phyloP scores from a whole-genome alignment of 1,140 invertebrate genomes.

The Sitobion miscanthi region DNA sequence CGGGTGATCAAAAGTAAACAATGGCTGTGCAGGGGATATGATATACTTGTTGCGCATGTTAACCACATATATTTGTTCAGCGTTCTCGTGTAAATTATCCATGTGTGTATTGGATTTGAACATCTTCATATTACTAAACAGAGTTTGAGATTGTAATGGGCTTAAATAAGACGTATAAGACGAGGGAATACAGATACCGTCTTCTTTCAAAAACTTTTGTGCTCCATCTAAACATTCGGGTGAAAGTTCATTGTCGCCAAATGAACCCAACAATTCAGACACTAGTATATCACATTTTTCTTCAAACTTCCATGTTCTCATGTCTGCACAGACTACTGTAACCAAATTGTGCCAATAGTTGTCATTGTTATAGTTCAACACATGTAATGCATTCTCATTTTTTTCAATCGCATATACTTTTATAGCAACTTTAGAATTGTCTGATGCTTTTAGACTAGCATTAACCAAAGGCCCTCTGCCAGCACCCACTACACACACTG shows the following conservation, averaged over 20 bases:
- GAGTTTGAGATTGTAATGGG: constrained; percentile 81
- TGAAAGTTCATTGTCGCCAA: constrained; percentile 98
- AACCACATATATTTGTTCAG: constrained; percentile 91
- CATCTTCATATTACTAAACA: constrained; percentile 74
- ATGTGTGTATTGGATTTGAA: not conserved
- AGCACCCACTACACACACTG: constrained; percentile 80
- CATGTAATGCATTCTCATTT: constrained; percentile 84
- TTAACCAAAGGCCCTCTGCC: constrained; percentile 93
- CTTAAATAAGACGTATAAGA: constrained; percentile 91
- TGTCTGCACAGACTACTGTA: constrained; percentile 84
- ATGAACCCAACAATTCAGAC: constrained; percentile 96
- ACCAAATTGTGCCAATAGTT: constrained; percentile 75
- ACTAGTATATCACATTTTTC: constrained; percentile 94
- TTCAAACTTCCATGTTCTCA: constrained; percentile 82
- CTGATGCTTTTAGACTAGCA: constrained; percentile 81
- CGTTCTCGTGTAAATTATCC: constrained; percentile 66
- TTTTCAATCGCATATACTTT: constrained; percentile 95
- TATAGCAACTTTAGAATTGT: constrained; percentile 70
- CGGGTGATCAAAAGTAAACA: constrained; percentile 92
- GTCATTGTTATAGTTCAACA: constrained; percentile 44
- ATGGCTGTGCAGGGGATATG: constrained; percentile 76
- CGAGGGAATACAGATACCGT: constrained; percentile 90
- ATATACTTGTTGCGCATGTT: constrained; percentile 89
- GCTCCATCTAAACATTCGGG: constrained; percentile 98
- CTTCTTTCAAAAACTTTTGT: constrained; percentile 83